Conservation (phyloP, 2,888 invertebrate species). For the Odontothrips loti region DNA sequence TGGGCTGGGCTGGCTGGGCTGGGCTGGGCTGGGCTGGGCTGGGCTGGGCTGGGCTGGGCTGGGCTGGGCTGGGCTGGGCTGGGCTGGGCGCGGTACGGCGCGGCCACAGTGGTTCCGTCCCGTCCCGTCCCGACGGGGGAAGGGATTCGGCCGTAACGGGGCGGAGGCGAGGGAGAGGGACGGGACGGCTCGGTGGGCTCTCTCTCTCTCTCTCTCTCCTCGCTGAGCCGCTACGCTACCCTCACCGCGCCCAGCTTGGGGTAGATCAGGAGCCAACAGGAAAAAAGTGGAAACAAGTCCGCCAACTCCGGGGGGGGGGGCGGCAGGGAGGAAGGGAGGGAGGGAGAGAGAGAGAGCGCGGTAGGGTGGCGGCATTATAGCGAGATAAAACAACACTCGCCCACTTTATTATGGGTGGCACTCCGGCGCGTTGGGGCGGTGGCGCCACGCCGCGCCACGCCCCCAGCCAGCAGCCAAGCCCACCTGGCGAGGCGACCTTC, state of each 20-base stretch:
- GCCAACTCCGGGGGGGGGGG: background rate
- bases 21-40: background rate
- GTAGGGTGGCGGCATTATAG: background rate
- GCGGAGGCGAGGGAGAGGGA: background rate
- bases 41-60: background rate
- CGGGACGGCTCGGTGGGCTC: background rate
- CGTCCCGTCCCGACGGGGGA: background rate
- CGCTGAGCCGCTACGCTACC: background rate
- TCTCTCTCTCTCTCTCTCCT: background rate
- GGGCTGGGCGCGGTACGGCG: background rate
- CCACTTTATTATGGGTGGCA: conserved; percentile 21
- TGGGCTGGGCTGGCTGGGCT: background rate
- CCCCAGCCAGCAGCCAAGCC: background rate
- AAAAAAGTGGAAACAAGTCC: conserved; percentile 26
- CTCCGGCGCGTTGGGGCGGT: background rate
- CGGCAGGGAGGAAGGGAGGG: background rate
- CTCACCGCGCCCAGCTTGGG: conserved; percentile 19
- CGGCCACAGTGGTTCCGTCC: background rate
- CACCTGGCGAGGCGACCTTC: background rate
- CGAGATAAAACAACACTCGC: conserved; percentile 21
- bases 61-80: too few relatives aligned
- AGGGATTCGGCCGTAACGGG: background rate
- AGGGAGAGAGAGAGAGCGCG: background rate
- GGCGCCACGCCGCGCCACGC: background rate
- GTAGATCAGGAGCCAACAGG: conserved; percentile 24